A percentile compares a stretch with the other conserved stretches of the same genome.
Evolutionary conservation across 2,888 invertebrate genomes (phyloP).

Genomic region (Petrolisthes manimaculis): DNA sequence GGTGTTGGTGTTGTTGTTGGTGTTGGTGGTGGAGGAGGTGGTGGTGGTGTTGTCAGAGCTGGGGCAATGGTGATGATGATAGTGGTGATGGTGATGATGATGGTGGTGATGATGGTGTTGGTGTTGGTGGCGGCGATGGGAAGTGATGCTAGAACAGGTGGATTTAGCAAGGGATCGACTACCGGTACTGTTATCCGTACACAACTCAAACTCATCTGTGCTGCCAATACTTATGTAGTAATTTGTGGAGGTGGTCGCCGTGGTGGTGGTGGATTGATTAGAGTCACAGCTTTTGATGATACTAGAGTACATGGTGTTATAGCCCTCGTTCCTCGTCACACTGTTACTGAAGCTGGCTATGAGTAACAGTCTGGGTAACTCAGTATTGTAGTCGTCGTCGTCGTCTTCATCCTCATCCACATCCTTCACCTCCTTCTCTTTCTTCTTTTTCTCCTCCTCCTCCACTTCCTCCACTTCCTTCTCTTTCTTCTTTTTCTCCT

Average conservation of each 20-base stretch:
- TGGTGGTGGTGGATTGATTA: too few relatives aligned
- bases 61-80: not conserved
- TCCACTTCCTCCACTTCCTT: too few relatives aligned
- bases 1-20: too few relatives aligned
- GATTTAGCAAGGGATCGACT: not conserved
- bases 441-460: too few relatives aligned
- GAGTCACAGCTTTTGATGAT: too few relatives aligned
- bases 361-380: too few relatives aligned
- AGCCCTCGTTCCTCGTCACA: too few relatives aligned
- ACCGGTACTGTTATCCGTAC: too few relatives aligned
- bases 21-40: not conserved
- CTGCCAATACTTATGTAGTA: not conserved
- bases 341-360: too few relatives aligned
- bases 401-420: not conserved
- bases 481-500: too few relatives aligned
- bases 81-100: not conserved
- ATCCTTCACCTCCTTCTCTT: slow-evolving; percentile 23
- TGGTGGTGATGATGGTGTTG: not conserved
- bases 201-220: too few relatives aligned
- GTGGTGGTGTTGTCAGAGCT: not conserved
- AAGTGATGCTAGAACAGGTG: not conserved
- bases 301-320: too few relatives aligned
- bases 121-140: not conserved
- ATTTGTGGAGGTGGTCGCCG: not conserved
- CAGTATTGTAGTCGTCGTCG: not conserved